Percentiles rank a stretch among this genome's conserved stretches.
Conservation (phyloP, 2,113 vertebrate species). For the Atherinomorus stipes region DNA sequence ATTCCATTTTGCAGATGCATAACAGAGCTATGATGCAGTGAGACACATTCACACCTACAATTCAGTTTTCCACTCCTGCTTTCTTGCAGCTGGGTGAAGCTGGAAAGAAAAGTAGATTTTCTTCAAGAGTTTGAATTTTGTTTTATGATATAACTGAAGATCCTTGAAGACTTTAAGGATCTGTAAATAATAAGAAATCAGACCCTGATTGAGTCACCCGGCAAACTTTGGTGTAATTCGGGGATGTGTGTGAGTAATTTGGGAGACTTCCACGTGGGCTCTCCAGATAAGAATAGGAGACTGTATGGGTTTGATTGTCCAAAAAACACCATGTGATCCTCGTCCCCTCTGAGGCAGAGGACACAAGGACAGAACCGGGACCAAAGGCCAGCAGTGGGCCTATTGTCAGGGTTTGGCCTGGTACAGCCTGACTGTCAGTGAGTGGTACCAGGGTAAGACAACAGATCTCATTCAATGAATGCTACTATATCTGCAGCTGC, state of each 20-base stretch:
- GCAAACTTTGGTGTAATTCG: slow-evolving; percentile 37
- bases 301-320: slow-evolving; percentile 54
- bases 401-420: slow-evolving; percentile 71
- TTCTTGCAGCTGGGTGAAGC: not conserved
- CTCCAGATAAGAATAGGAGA: slow-evolving; percentile 35
- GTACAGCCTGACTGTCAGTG: slow-evolving; percentile 67
- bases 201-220: slow-evolving; percentile 2
- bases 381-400: slow-evolving; percentile 66
- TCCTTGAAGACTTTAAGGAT: not conserved
- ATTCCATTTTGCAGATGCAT: not conserved
- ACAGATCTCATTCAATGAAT: slow-evolving; percentile 73
- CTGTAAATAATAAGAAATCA: slow-evolving; percentile 12
- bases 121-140: too few relatives aligned
- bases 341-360: slow-evolving; percentile 36
- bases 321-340: slow-evolving; percentile 67
- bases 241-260: slow-evolving; percentile 56
- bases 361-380: slow-evolving; percentile 56
- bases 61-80: not conserved
- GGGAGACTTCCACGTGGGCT: slow-evolving; percentile 33
- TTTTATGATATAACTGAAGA: not conserved
- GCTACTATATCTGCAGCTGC: slow-evolving; percentile 73
- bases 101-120: not conserved
- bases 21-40: not conserved
- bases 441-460: slow-evolving; percentile 79
- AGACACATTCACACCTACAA: not conserved